Percentiles rank a stretch among this genome's conserved stretches.
These are phyloP conservation scores for Rhinella marina DNA, from an alignment of 2,797 vertebrate species.

Conservation along the genomic window DNA sequence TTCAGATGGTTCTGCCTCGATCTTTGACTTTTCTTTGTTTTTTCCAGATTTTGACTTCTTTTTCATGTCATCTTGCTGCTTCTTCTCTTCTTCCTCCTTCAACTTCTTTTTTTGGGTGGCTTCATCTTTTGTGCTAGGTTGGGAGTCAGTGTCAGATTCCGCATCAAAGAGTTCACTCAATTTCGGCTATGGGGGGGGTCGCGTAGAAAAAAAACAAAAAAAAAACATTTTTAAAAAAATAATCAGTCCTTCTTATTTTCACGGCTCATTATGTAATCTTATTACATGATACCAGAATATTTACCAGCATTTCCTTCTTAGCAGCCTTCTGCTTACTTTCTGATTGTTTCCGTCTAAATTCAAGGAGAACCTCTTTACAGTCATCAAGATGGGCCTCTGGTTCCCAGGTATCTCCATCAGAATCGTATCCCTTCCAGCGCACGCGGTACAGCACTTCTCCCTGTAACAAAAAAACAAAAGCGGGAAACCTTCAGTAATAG, in stretches of 20 bases:
- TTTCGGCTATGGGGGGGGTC: slow-evolving; percentile 74
- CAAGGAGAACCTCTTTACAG: slow-evolving; percentile 92
- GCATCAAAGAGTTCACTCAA: slow-evolving; percentile 86
- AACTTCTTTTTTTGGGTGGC: slow-evolving; percentile 85
- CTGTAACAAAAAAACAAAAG: slow-evolving; percentile 71
- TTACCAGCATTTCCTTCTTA: slow-evolving; percentile 86
- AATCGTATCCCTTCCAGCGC: slow-evolving; percentile 95
- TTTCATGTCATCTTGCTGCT: slow-evolving; percentile 67
- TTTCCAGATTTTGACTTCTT: slow-evolving; percentile 83
- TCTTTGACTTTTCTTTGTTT: slow-evolving; percentile 80
- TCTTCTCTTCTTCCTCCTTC: slow-evolving; percentile 72
- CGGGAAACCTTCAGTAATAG: too few relatives aligned
- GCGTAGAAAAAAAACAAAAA: background rate
- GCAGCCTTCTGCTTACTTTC: slow-evolving; percentile 78
- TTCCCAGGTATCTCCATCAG: slow-evolving; percentile 98
- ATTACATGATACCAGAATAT: slow-evolving; percentile 34
- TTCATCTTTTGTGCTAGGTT: slow-evolving; percentile 74
- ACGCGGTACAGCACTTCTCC: slow-evolving; percentile 92
- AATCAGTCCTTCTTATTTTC: too few relatives aligned
- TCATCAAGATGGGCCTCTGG: slow-evolving; percentile 93
- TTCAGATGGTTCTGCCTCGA: slow-evolving; percentile 71
- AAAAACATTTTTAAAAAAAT: slow-evolving; percentile 22
- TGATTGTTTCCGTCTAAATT: slow-evolving; percentile 81
- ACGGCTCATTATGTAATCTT: background rate
- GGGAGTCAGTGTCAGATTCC: slow-evolving; percentile 83